Conservation (phyloP, 2,888 invertebrate genomes). For the Papilio demoleus region DNA sequence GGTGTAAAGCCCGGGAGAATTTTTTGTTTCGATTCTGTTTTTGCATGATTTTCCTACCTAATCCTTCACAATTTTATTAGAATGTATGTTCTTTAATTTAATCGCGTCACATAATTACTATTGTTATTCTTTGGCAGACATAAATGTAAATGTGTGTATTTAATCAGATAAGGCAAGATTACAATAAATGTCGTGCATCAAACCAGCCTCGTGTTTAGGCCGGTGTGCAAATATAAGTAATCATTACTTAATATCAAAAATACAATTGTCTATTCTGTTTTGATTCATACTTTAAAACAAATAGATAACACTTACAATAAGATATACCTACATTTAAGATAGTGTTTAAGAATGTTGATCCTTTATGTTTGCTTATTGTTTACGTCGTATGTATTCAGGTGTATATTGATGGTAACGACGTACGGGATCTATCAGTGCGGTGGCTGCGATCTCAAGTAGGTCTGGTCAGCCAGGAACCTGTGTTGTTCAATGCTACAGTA, state of each 20-base stretch:
- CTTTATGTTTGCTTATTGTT: neutral
- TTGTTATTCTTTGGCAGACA: neutral
- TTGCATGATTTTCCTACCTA: too few species aligned
- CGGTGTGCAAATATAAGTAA: neutral
- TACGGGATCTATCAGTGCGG: slow-evolving; percentile 86
- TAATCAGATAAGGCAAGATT: neutral
- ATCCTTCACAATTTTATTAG: too few species aligned
- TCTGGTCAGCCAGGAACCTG: slow-evolving; percentile 92
- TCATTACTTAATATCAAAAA: neutral
- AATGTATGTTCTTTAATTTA: neutral
- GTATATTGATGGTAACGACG: slow-evolving; percentile 79
- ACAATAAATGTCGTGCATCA: neutral
- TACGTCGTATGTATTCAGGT: slow-evolving; percentile 19
- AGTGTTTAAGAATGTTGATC: neutral
- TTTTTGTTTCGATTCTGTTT: too few species aligned
- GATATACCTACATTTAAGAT: neutral
- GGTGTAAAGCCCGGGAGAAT: too few species aligned
- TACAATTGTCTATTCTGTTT: neutral
- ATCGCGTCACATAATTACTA: neutral
- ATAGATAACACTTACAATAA: neutral
- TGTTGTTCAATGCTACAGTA: slow-evolving; percentile 89
- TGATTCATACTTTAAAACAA: neutral
- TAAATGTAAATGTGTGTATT: neutral
- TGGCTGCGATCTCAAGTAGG: slow-evolving; percentile 89
- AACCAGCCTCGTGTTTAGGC: neutral